Percentiles rank a stretch among this genome's conserved stretches.
Conservation (phyloP, 2,113 vertebrate genomes). For the Petromus typicus region DNA sequence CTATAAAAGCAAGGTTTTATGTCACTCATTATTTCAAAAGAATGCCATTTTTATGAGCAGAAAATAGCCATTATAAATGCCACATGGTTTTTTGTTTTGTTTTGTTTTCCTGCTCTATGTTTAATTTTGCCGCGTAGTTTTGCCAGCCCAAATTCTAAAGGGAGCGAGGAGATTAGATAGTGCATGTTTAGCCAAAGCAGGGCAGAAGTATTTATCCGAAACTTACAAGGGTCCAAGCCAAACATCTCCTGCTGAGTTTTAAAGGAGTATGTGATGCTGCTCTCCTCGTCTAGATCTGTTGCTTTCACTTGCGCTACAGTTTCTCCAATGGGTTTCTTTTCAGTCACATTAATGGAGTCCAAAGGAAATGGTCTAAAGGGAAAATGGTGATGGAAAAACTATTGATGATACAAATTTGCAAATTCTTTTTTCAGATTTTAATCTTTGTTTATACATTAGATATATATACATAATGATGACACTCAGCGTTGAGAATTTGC, state of each 20-base stretch:
- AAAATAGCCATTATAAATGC: not conserved
- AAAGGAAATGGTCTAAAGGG: slow-evolving; percentile 52
- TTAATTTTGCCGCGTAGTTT: slow-evolving; percentile 53
- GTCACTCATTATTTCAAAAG: slow-evolving; percentile 11
- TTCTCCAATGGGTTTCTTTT: slow-evolving; percentile 72
- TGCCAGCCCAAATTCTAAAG: slow-evolving; percentile 17
- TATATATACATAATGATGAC: too few relatives aligned
- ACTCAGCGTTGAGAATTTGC: too few relatives aligned
- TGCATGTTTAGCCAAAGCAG: not conserved
- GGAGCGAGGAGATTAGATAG: not conserved
- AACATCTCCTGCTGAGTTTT: slow-evolving; percentile 73
- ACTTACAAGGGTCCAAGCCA: slow-evolving; percentile 74
- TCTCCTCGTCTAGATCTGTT: slow-evolving; percentile 64
- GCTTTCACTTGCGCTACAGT: slow-evolving; percentile 70
- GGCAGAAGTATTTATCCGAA: slow-evolving; percentile 25
- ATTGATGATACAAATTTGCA: not conserved
- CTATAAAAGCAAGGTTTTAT: not conserved
- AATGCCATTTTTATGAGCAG: slow-evolving; percentile 44
- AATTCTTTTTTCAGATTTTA: not conserved
- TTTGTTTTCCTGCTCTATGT: not conserved
- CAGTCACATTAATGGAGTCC: slow-evolving; percentile 71
- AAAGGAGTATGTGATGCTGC: slow-evolving; percentile 73
- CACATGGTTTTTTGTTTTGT: slow-evolving; percentile 31
- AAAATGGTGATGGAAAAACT: not conserved
- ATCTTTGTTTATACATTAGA: too few relatives aligned